Evolutionary conservation across 2,888 invertebrate species (phyloP).

Genomic region (Tachina grossa): DNA sequence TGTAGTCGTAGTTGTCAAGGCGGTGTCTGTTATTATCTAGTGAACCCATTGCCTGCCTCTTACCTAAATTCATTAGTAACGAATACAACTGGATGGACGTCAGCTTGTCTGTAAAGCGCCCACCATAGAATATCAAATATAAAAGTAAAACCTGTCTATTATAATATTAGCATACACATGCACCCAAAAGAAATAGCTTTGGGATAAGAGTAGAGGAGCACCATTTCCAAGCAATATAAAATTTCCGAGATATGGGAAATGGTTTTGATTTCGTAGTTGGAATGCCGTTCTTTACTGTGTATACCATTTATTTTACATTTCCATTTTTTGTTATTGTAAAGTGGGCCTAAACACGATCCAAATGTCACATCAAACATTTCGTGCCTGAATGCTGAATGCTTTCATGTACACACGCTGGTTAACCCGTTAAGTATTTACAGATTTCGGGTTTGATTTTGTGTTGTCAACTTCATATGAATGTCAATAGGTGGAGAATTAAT

Average conservation of each 20-base stretch:
- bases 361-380: too few relatives aligned
- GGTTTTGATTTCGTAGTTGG: too few relatives aligned
- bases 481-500: too few relatives aligned
- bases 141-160: slow-evolving; percentile 25
- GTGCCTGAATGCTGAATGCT: too few relatives aligned
- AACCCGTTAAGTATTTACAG: too few relatives aligned
- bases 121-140: slow-evolving; percentile 43
- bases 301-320: too few relatives aligned
- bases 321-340: too few relatives aligned
- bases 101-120: slow-evolving; percentile 61
- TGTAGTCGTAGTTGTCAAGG: background rate
- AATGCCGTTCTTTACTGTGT: too few relatives aligned
- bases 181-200: background rate
- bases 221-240: slow-evolving; percentile 3
- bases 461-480: too few relatives aligned
- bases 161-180: slow-evolving; percentile 22
- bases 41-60: background rate
- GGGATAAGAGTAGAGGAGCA: background rate
- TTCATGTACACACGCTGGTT: too few relatives aligned
- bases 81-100: slow-evolving; percentile 38
- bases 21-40: background rate
- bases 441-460: too few relatives aligned
- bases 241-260: background rate
- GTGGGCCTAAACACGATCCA: too few relatives aligned
- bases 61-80: slow-evolving; percentile 1